Evolutionary conservation across 2,888 invertebrate genomes (phyloP), one percentile per base, ranked within the genome.

Genomic region (Rhimphoctona megacephalus): DNA sequence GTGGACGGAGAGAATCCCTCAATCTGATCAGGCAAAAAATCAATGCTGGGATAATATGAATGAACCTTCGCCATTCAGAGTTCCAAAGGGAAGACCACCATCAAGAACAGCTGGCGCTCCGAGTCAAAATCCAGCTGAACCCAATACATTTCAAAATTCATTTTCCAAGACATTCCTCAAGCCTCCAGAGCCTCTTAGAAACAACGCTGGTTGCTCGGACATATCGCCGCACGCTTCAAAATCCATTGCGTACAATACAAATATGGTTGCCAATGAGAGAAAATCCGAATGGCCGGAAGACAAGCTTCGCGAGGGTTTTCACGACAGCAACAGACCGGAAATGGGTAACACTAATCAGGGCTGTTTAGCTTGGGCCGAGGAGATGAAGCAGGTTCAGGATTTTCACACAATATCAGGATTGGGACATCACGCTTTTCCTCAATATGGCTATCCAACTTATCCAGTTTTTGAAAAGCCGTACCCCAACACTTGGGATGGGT

Each of bases 81-180:
- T 96, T 30, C 96, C 96, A 2, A 96, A 96, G 93, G 96, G 96
- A 0, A 95, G 96, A 89, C 96, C 96, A 46, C 96, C 96, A 46
- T 96, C 96, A 6, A 94, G 96, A 85, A 96, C 95, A 46, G 86
- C 88, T 36, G 83, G 72, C 61, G 94, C 94, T 14, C 95, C 95
- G n/a, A 93, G 91, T 77, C 93, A 93, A 89, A 95, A 95, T 36
- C 93, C 95, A 74, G 92, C 94, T 19, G 92, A 94, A 3, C 81
- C 95, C 67, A 95, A 95, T 89, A 95, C 95, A 87, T 95, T 95
- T 85, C 92, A 93, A 76, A 91, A 90, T 87, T 77, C 91, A 33
- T 90, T 92, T 46, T 87, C 92, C 1, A 92, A 92, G 9, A 96
- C 96, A 9, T 96, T 96, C 92, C 92, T 96, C 22, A 96, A 96